Evolutionary conservation across 2,888 invertebrate species (phyloP).

Genomic region (Microdon myrmicae): DNA sequence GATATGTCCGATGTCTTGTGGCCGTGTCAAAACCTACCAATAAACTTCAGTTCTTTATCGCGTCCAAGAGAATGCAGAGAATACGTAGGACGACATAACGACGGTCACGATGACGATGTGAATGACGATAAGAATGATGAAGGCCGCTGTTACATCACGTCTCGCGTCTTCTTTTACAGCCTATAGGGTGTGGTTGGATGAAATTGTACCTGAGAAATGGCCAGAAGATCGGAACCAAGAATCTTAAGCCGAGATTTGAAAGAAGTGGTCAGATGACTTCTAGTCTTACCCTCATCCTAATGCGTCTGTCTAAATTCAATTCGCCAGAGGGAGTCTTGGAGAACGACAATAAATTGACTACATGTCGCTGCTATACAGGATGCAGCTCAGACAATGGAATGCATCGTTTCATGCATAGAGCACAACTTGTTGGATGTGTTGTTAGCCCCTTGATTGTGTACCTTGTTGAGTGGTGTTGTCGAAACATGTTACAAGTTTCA

Average conservation of each 20-base stretch:
- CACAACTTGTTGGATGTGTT: constrained; percentile 22
- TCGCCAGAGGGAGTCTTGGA: constrained; percentile 16
- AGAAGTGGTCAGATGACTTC: constrained; percentile 41
- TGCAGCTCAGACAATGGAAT: constrained; percentile 38
- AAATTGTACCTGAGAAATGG: constrained; percentile 18
- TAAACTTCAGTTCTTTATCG: constrained; percentile 49
- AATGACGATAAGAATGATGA: constrained; percentile 1
- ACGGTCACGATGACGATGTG: no score
- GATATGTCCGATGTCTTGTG: constrained; percentile 40
- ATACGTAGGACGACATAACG: constrained; percentile 32
- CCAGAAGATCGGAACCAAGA: not conserved
- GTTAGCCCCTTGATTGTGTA: constrained; percentile 49
- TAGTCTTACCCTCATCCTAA: constrained; percentile 48
- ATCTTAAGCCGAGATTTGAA: no score
- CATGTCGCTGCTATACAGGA: constrained; percentile 34
- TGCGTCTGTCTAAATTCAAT: constrained; percentile 39
- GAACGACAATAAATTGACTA: constrained; percentile 39
- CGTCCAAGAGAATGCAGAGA: constrained; percentile 31
- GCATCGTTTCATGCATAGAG: constrained; percentile 22
- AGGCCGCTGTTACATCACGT: no score
- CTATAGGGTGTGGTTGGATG: constrained; percentile 42
- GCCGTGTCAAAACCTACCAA: constrained; percentile 42
- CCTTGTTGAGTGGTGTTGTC: constrained; percentile 36
- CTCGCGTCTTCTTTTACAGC: no score
- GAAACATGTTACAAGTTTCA: constrained; percentile 50